Conservation (phyloP, 2,888 invertebrate genomes). For the Lucinisca nassula region DNA sequence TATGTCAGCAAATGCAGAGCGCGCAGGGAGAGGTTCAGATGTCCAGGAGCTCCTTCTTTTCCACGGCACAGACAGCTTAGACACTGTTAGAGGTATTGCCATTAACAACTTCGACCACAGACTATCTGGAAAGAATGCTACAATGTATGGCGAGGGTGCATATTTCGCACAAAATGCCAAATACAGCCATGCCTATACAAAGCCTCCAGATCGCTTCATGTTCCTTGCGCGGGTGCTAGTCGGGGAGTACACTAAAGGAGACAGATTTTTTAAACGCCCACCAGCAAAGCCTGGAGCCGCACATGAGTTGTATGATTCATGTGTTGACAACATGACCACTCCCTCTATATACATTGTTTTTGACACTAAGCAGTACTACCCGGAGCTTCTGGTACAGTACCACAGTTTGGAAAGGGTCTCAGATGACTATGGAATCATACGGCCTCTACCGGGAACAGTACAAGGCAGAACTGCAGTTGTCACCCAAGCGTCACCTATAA, state of each 20-base stretch:
- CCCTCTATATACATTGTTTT: slow-evolving; percentile 79
- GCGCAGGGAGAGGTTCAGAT: slow-evolving; percentile 16
- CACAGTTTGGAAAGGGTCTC: not conserved
- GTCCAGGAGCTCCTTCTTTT: slow-evolving; percentile 71
- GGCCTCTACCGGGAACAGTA: not conserved
- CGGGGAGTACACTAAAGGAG: slow-evolving; percentile 75
- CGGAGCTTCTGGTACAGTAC: slow-evolving; percentile 78
- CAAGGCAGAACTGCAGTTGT: not conserved
- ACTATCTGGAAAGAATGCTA: slow-evolving; percentile 76
- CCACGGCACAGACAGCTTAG: slow-evolving; percentile 75
- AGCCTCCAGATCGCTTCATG: slow-evolving; percentile 65
- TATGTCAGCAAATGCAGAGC: slow-evolving; percentile 45
- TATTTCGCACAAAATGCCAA: slow-evolving; percentile 75
- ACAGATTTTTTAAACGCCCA: slow-evolving; percentile 59
- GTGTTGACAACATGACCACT: slow-evolving; percentile 72
- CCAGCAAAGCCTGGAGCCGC: slow-evolving; percentile 67
- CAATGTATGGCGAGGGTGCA: slow-evolving; percentile 78
- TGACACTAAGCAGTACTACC: slow-evolving; percentile 78
- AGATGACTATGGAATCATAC: too few species aligned
- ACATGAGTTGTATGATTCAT: slow-evolving; percentile 77
- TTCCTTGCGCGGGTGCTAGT: slow-evolving; percentile 78
- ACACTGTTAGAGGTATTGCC: slow-evolving; percentile 75
- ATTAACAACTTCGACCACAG: slow-evolving; percentile 78
- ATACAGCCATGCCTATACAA: slow-evolving; percentile 72
- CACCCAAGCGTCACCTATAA: not conserved